Conservation (phyloP, 2,113 vertebrate genomes). For the Nannobrachium achirus region DNA sequence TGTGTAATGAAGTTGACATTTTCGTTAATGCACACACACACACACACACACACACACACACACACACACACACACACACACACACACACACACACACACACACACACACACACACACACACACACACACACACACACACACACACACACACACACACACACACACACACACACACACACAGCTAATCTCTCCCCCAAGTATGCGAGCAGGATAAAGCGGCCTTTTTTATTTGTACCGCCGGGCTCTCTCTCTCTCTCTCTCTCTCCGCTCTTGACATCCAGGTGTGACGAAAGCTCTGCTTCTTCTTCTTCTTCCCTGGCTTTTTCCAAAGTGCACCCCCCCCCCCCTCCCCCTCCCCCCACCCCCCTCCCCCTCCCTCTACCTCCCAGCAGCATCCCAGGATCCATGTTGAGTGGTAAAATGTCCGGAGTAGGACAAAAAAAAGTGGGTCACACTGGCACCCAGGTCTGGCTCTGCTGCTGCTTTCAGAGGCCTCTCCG, state of each 20-base stretch:
- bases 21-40: too few species aligned
- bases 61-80: too few species aligned
- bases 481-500: conserved; percentile 56
- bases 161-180: neutral
- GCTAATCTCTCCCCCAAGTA: conserved; percentile 64
- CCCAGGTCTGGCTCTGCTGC: conserved; percentile 49
- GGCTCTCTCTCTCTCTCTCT: too few species aligned
- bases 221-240: conserved; percentile 35
- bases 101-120: too few species aligned
- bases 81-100: too few species aligned
- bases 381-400: conserved; percentile 20
- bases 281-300: conserved; percentile 50
- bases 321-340: conserved; percentile 27
- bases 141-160: conserved; percentile 21
- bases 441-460: conserved; percentile 69
- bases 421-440: conserved; percentile 54
- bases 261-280: conserved; percentile 49
- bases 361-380: neutral
- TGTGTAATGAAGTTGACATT: too few species aligned
- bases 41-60: too few species aligned
- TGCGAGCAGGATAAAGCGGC: conserved; percentile 65
- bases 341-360: neutral
- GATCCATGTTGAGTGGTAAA: conserved; percentile 54
- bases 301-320: conserved; percentile 12
- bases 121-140: too few species aligned